Evolutionary conservation across 2,888 invertebrate genomes (phyloP).

Genomic region (Lomographa bimaculata): DNA sequence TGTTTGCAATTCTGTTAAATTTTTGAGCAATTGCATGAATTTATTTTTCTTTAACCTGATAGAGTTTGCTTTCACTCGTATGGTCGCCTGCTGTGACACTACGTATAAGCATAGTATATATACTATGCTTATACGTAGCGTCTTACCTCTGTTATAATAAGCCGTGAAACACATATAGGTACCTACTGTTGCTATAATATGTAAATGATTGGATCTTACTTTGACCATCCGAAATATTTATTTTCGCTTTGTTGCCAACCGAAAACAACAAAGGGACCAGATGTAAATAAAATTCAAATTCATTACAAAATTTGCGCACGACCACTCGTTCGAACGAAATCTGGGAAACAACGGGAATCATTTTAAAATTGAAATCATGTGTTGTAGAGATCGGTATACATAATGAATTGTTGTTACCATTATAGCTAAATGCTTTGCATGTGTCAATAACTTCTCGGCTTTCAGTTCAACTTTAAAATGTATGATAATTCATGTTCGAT

Average conservation of each 20-base stretch:
- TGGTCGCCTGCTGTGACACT: no score
- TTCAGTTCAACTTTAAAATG: conserved; percentile 22
- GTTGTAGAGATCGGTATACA: conserved; percentile 43
- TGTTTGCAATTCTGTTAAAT: no score
- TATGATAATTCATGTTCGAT: not conserved
- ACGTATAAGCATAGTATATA: no score
- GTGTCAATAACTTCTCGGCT: conserved; percentile 47
- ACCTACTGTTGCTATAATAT: no score
- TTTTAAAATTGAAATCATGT: conserved; percentile 57
- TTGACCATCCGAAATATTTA: no score
- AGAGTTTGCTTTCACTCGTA: no score
- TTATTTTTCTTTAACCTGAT: no score
- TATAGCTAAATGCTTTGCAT: conserved; percentile 45
- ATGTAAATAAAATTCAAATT: conserved; percentile 35
- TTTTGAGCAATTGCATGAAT: no score
- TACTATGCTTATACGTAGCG: no score
- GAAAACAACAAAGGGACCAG: conserved; percentile 24
- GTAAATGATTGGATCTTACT: no score
- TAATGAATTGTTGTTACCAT: conserved; percentile 49
- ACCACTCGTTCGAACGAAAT: conserved; percentile 39
- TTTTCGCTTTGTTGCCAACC: conserved; percentile 24
- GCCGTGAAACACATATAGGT: no score
- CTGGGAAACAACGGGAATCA: conserved; percentile 50
- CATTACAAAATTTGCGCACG: conserved; percentile 47
- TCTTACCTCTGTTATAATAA: no score